Evolutionary conservation across 92 coral and sea anemone species (phyloP), one percentile per base, ranked within the genome.

Genomic region (Epizoanthus fatuus): DNA sequence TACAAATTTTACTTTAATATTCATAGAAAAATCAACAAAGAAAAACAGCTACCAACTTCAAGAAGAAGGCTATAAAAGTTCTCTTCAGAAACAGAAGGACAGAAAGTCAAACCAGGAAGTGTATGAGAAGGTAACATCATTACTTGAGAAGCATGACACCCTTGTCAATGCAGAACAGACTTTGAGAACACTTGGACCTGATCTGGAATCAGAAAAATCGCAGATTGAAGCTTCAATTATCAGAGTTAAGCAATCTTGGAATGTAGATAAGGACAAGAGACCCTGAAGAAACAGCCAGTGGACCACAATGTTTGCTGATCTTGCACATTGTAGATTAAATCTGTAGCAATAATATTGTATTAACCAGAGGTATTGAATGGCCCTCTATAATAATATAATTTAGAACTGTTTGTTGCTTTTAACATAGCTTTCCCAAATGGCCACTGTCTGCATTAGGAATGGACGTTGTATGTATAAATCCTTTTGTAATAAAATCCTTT

Each of bases 141-240:
- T 77, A 17, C 54, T 77, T 49, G 25, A 77, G 82, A 69, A 77
- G 10, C 82, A 77, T 42, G 47, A 44, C 10, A 17, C 58, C 16
- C 69, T 77, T 42, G 40, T 77, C 10, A 9, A 42, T 39, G 70
- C 70, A 19, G 44, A 77, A 12, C 57, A 77, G 58, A 19, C 71
- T 11, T 20, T 77, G 55, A 60, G 20, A 77, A 77, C 82, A 77
- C 82, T 77, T 20, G 57, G 71, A 32, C 70, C 82, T 10, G 25
- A 77, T 25, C 44, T 77, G 20, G 82, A 77, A 22, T 59, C 54
- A 42, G 70, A 77, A 60, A 77, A 77, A 45, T 42, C 51, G 5
- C 65, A 42, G 70, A 77, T 77, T 59, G 57, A 77, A 42, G 58
- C 62, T 16, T 77, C 70, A 20, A 39, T 60, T 38, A 69, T 40